Evolutionary conservation across 2,888 invertebrate species (phyloP), one percentile per base, ranked within the genome.

Genomic region (Sphaerophoria taeniata): DNA sequence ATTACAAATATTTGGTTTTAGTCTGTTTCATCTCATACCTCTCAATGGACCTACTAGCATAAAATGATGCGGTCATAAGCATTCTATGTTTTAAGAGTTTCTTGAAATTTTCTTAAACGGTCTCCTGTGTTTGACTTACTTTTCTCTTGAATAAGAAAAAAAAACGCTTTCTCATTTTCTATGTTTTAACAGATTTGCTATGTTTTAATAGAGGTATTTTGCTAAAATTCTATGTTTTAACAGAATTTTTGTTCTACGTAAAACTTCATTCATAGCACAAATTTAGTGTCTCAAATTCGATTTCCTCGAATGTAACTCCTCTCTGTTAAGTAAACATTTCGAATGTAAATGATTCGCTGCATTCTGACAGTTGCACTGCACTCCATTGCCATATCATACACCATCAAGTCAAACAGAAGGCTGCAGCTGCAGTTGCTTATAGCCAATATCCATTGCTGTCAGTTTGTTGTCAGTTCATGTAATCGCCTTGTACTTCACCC

Each of bases 391-490:
- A 12, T 61, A 39, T 11, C 39, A 39, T 24, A 60, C 39, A 39
- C 16, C 4, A 47, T 39, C 36, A 7, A 39, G 51, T 7, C 49
- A n/a, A 11, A 49, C 16, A 16, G 34, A 11, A 36, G 2, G 9
- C 6, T 3, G 39, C 6, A 39, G 9, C 43, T 43, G 3, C 43
- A 43, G 6, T 3, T 24, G 24, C 24, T 24, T 43, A 43, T 43
- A 43, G 4, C 12, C 63, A 31, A 16, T 49, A 5, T 24, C 53
- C 51, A 51, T 24, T 12, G 58, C 74, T 80, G 80, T 84, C 84
- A 84, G 71, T 84, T 60, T 84, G 74, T 69, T 76, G 75, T 84
- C 74, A 75, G 45, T 24, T 39, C 63, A 75, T 24, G 24, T 24
- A 24, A 24, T 24, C 24, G 58, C 4, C 43, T 7, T 4, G 24